A percentile compares a stretch with the other conserved stretches of the same genome.
Conservation (phyloP, 2,888 invertebrate species). For the Cancer borealis region DNA sequence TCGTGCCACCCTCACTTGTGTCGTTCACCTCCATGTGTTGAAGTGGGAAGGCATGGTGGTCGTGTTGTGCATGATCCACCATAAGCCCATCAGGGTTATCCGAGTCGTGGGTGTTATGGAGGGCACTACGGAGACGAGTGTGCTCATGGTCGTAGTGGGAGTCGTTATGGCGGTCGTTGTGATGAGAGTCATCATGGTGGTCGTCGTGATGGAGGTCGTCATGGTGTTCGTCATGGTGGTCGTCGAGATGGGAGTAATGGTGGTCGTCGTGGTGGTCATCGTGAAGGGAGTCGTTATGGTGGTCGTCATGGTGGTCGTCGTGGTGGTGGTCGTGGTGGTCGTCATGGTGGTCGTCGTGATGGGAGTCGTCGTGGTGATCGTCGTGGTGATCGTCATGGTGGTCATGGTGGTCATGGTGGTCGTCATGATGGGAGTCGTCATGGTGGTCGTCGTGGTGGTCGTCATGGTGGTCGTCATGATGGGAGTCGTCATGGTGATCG, state of each 20-base stretch:
- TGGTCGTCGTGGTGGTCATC: background rate
- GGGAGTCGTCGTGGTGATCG: background rate
- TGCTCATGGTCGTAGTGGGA: background rate
- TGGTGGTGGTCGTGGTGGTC: background rate
- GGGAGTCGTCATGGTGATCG: background rate
- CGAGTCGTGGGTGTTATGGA: background rate
- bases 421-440: background rate
- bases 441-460: background rate
- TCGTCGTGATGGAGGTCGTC: background rate
- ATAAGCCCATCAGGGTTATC: background rate
- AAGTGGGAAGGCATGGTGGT: background rate
- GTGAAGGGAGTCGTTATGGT: background rate
- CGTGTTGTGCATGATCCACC: background rate
- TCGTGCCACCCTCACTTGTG: background rate
- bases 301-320: background rate
- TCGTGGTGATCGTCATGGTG: constrained; percentile 35
- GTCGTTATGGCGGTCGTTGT: background rate
- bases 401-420: background rate
- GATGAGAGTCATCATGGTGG: background rate
- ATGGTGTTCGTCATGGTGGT: background rate
- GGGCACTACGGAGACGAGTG: background rate
- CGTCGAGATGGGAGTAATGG: background rate
- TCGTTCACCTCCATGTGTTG: background rate
- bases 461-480: background rate
- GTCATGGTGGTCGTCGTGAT: background rate